Evolutionary conservation across 2,888 invertebrate species (phyloP), one percentile per base, ranked within the genome.

Genomic region (Blera fallax): DNA sequence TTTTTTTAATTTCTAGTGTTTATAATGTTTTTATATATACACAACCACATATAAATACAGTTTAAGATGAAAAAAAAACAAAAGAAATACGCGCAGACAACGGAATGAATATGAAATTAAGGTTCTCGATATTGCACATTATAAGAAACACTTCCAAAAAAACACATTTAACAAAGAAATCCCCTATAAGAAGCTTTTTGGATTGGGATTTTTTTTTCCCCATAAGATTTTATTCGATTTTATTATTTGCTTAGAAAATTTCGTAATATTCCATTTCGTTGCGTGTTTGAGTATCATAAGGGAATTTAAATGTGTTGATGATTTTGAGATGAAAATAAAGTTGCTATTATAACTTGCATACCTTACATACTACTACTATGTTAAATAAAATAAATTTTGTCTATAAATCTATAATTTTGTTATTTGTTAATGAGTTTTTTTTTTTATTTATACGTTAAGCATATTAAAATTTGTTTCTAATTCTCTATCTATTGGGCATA

Each of bases 401-500:
- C 45, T 45, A 60, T 72, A 65, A 54, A 78, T 58, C 45, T 67
- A 69, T 69, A 67, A 29, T 65, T 79, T 74, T 32, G 62, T 84
- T 74, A 64, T 64, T 74, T 79, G 79, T 83, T 84, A 43, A 74
- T 78, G 73, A 62, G 45, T 83, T 85, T 85, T 70, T 84, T 80
- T 58, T 62, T 56, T 70, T 84, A 84, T 58, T 62, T 56, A 69
- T 73, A 62, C n/a, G 73, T 73, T 83, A 83, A 83, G 73, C 60
- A 69, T 70, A 72, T 52, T 60, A 52, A 56, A 64, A 82, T 65
- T 82, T 76, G 72, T 82, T 76, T 34, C 34, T 29, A 32, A 65
- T 60, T 79, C 72, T 60, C 62, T 64, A 56, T 34, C 37, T 54
- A 45, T 40, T 24, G 65, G 76, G 76, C 76, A 43, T 85, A 81